Conservation (phyloP, 2,797 vertebrate genomes). For the Pangasius larnaudii region DNA sequence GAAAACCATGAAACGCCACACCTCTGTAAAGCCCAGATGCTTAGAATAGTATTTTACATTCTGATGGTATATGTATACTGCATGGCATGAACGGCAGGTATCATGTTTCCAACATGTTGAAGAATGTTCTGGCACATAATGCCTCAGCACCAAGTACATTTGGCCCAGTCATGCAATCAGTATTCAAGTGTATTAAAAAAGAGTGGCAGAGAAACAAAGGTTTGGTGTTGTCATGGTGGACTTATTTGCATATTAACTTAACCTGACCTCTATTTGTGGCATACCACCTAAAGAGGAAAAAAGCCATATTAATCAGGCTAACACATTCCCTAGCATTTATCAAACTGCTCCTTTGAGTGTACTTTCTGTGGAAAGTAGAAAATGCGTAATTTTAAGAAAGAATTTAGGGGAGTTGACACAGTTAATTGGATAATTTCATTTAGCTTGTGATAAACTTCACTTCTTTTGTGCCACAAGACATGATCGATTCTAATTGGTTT, state of each 20-base stretch:
- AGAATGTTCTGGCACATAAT: conserved; percentile 45
- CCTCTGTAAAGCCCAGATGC: conserved; percentile 38
- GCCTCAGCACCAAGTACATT: conserved; percentile 17
- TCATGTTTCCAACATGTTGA: conserved; percentile 52
- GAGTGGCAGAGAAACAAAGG: background rate
- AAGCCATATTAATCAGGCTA: background rate
- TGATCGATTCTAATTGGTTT: background rate
- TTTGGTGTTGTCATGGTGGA: background rate
- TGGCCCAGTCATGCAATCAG: conserved; percentile 4
- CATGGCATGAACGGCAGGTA: conserved; percentile 37
- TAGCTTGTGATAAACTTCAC: background rate
- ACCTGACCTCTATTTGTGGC: conserved; percentile 2
- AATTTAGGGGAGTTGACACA: background rate
- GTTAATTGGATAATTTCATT: background rate
- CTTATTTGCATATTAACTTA: background rate
- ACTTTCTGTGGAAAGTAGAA: background rate
- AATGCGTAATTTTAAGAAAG: background rate
- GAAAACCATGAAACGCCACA: conserved; percentile 29
- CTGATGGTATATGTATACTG: conserved; percentile 49
- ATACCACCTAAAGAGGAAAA: background rate
- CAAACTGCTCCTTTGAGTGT: background rate
- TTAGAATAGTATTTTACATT: conserved; percentile 33
- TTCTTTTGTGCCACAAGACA: background rate
- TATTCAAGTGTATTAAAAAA: conserved; percentile 10
- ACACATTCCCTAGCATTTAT: background rate